Evolutionary conservation across 2,113 vertebrate genomes (phyloP), one percentile per base, ranked within the genome.

Genomic region (Probosciger aterrimus): DNA sequence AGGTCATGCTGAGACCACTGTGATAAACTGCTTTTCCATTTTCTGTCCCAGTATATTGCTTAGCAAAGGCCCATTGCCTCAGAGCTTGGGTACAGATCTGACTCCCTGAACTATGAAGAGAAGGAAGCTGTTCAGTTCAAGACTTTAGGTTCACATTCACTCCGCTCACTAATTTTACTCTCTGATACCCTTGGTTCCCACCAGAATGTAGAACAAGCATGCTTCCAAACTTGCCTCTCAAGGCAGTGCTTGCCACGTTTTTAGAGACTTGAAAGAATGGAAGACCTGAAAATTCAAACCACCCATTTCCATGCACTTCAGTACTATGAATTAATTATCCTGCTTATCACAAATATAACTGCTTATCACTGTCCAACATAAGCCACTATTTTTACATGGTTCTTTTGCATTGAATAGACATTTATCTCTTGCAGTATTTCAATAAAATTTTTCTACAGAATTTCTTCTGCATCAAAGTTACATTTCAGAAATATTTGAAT

Each of bases 1-100:
- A 92, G 75, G 55, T 81, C 82, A 10, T 43, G 52, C 82, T 83
- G 79, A 94, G 85, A 88, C 68, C 67, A 50, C 35, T 91, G 74
- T 82, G 59, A 88, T 94, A 88, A 96, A 88, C 53, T 74, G n/a
- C 64, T 77, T 90, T 88, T 93, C 76, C n/a, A 28, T 88, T 90
- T 93, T 88, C 71, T 67, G n/a, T 68, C 39, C 4, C 22, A 71
- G 46, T 60, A 23, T 83, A 68, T 75, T 78, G 65, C 88, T 88
- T 90, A 79, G 82, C 39, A 81, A 2, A 78, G 47, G 50, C 7
- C 39, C 35, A 5, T 50, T 88, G 82, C 86, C 50, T 90, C 82
- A 68, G 81, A 96, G 67, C 63, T 64, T 44, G 43, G 33, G 33
- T 90, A 33, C 46, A 70, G 41, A 22, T 78, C 43, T 78, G 78